Evolutionary conservation across 2,797 vertebrate genomes (phyloP), one percentile per base, ranked within the genome.

Genomic region (Petrocephalus schoutedeni): DNA sequence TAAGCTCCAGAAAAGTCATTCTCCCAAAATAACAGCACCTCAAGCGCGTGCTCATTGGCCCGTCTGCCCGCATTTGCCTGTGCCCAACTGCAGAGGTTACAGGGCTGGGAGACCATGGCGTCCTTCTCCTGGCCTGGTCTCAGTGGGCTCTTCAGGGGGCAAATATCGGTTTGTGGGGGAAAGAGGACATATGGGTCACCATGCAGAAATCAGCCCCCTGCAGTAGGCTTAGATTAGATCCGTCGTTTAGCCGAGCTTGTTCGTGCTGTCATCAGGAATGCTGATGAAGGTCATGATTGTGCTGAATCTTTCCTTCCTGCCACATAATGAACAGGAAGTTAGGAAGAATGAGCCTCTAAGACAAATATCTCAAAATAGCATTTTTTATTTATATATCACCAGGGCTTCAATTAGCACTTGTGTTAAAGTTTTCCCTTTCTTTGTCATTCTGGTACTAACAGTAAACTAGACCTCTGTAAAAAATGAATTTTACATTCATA

Each of bases 1-100:
- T 23, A 57, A 85, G 21, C 83, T 85, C 28, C 8, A 23, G 9
- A 8, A 56, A 23, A 84, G 45, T 58, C 86, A 91, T 93, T 91
- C 92, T 92, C 92, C 90, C 57, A 91, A 95, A 95, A 96, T 94
- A 93, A 94, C 95, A 95, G 85, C 83, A 86, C 87, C 85, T 87
- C 87, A 64, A 88, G 94, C 91, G 92, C 92, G 92, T 94, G 93
- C 94, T 57, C 91, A 92, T 92, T 92, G 92, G 91, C 92, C 93
- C 91, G 90, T 90, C 95, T 96, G 91, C 92, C 93, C 91, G 89
- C 91, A 95, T 96, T 95, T 95, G 92, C 90, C 90, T 90, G 92
- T 90, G 45, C 61, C 87, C 89, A 89, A 92, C 91, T 91, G 87
- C 77, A 88, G 93, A 90, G 92, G 32, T 3, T n/a, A 49, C 41